These are phyloP conservation scores for Lagopus leucura DNA, from an alignment of 2,113 vertebrate species.

Conservation along the genomic window DNA sequence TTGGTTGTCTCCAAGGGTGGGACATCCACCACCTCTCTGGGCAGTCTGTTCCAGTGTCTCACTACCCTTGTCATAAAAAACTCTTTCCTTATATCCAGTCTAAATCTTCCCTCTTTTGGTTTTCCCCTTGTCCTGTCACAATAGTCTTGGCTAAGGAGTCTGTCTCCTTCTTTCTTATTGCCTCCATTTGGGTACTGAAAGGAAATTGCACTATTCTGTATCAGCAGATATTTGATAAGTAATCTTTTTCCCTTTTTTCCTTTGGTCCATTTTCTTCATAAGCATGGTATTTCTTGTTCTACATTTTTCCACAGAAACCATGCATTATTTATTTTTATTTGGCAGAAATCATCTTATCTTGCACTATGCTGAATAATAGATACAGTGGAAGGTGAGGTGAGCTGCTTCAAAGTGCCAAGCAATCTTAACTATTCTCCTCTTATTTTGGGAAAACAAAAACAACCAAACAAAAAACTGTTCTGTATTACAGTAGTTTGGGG, in stretches of 20 bases:
- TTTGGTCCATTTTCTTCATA: not conserved
- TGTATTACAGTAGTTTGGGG: not conserved
- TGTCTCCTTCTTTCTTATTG: no score
- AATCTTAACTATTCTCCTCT: not conserved
- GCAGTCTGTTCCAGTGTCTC: no score
- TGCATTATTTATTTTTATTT: constrained; percentile 54
- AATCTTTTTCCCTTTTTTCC: not conserved
- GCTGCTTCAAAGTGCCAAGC: not conserved
- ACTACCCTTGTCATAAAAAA: no score
- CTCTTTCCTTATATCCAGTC: no score
- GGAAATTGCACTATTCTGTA: not conserved
- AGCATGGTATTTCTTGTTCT: not conserved
- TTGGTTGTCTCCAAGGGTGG: no score
- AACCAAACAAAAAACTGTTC: not conserved
- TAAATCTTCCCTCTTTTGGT: no score
- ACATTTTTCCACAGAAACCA: not conserved
- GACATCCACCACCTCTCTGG: no score
- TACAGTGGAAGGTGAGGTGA: not conserved
- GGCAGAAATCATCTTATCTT: constrained; percentile 16
- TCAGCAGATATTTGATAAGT: not conserved
- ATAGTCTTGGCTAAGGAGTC: no score
- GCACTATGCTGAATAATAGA: constrained; percentile 27
- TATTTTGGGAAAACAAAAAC: not conserved
- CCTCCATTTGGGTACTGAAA: no score
- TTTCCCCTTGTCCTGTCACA: no score